Evolutionary conservation across 2,113 vertebrate species (phyloP).

Genomic region (Gymnogyps californianus): DNA sequence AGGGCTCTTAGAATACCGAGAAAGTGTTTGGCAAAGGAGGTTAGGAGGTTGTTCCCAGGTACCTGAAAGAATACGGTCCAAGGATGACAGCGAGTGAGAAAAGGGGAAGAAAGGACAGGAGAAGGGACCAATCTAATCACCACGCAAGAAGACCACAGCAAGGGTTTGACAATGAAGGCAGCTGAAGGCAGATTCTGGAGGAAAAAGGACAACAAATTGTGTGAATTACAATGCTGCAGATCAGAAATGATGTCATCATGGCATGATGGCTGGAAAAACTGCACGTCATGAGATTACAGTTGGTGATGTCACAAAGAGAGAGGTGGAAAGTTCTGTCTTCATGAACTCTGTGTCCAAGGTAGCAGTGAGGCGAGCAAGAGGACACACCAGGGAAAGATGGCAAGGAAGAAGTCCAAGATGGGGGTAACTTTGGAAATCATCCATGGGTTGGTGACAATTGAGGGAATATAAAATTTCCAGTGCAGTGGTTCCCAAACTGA

Average conservation of each 20-base stretch:
- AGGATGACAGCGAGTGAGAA: not conserved
- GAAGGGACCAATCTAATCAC: not conserved
- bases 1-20: not conserved
- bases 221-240: not conserved
- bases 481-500: not conserved
- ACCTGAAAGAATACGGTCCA: not conserved
- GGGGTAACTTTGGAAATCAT: not conserved
- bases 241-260: not conserved
- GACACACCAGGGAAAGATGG: not conserved
- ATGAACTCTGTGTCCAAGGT: not conserved
- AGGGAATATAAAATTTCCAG: not conserved
- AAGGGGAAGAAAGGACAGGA: not conserved
- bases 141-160: not conserved
- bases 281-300: not conserved
- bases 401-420: not conserved
- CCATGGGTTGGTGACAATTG: not conserved
- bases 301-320: not conserved
- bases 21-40: not conserved
- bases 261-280: not conserved
- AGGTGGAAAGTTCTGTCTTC: not conserved
- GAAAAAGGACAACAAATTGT: not conserved
- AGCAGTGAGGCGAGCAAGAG: not conserved
- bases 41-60: not conserved
- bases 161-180: not conserved
- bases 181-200: not conserved